Evolutionary conservation across 2,113 vertebrate species (phyloP).

Genomic region (Sinocyclocheilus anophthalmus): DNA sequence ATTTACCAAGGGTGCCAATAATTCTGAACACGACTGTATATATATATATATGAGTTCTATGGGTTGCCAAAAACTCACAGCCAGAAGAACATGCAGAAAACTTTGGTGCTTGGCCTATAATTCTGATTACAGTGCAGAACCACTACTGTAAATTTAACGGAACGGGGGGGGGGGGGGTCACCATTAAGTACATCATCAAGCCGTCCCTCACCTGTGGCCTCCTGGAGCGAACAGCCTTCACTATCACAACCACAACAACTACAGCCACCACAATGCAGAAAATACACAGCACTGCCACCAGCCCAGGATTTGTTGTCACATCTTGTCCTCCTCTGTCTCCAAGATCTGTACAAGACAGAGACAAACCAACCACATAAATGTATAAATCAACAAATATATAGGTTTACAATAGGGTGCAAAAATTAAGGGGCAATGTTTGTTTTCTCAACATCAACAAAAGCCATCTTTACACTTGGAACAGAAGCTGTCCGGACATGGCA

Average conservation of each 20-base stretch:
- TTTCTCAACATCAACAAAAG: neutral
- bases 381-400: neutral
- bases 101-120: neutral
- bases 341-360: conserved; percentile 21
- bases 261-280: conserved; percentile 45
- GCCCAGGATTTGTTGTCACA: conserved; percentile 38
- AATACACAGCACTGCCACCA: conserved; percentile 46
- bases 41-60: neutral
- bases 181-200: conserved; percentile 53
- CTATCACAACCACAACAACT: conserved; percentile 32
- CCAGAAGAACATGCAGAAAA: neutral
- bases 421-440: neutral
- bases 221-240: conserved; percentile 33
- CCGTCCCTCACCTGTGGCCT: conserved; percentile 36
- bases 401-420: neutral
- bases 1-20: no score
- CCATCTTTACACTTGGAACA: no score
- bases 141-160: neutral
- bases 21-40: no score
- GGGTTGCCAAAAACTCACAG: neutral
- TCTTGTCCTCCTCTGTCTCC: neutral
- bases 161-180: no score
- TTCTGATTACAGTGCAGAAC: neutral
- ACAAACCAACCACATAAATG: neutral
- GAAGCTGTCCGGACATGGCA: no score